Percentiles rank a stretch among this genome's conserved stretches.
phyloP scores from a whole-genome alignment of 2,888 invertebrate genomes.

The Ornithoptera alexandrae region DNA sequence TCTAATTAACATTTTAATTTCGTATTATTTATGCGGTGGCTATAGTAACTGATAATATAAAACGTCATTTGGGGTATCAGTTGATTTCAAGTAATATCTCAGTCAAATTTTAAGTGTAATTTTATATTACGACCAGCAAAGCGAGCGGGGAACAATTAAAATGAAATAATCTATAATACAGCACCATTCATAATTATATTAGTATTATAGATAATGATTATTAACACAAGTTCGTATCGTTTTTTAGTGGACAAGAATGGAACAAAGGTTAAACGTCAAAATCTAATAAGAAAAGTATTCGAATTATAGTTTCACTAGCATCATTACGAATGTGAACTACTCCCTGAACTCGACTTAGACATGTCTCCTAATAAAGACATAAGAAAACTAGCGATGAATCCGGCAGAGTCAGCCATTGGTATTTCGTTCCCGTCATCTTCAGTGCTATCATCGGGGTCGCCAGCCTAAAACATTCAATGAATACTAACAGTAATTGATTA shows the following conservation, averaged over 20 bases:
- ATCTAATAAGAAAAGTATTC: not conserved
- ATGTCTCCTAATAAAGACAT: slow-evolving; percentile 66
- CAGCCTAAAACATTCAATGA: slow-evolving; percentile 47
- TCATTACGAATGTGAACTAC: slow-evolving; percentile 48
- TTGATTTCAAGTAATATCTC: too few species aligned
- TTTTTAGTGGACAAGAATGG: slow-evolving; percentile 2
- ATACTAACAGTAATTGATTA: not conserved
- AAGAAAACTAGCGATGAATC: slow-evolving; percentile 61
- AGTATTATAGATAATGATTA: not conserved
- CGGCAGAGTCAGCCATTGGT: slow-evolving; percentile 61
- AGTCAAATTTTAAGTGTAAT: too few species aligned
- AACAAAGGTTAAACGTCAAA: not conserved
- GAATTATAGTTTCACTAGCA: not conserved
- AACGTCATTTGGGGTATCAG: too few species aligned
- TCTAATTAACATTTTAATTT: too few species aligned
- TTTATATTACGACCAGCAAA: too few species aligned
- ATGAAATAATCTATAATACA: not conserved
- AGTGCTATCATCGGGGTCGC: slow-evolving; percentile 50
- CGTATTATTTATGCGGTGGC: too few species aligned
- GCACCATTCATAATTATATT: not conserved
- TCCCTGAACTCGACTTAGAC: slow-evolving; percentile 65
- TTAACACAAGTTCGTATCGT: not conserved
- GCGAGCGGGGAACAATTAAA: too few species aligned
- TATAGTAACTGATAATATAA: too few species aligned
- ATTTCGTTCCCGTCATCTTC: slow-evolving; percentile 49